A percentile compares a stretch with the other conserved stretches of the same genome.
These are phyloP conservation scores for Leptatherina wallacei DNA, from an alignment of 2,797 vertebrate species.

Conservation along the genomic window DNA sequence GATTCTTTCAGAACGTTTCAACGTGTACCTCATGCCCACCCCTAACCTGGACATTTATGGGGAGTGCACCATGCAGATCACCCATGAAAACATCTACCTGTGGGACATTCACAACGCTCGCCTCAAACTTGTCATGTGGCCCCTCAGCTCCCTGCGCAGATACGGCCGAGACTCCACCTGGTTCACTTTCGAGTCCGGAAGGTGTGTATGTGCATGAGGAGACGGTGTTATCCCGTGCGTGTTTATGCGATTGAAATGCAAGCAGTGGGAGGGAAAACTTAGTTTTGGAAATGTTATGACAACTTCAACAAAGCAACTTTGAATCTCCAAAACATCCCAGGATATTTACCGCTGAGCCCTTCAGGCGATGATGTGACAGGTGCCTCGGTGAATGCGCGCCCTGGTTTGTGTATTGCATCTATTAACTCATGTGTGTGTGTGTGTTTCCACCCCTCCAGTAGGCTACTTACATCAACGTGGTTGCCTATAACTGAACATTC, in stretches of 20 bases:
- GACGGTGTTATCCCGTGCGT: conserved; percentile 2
- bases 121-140: conserved; percentile 98
- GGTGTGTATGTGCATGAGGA: conserved; percentile 68
- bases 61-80: conserved; percentile 99
- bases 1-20: conserved; percentile 90
- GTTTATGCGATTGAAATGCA: conserved; percentile 39
- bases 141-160: conserved; percentile 94
- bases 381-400: conserved; percentile 44
- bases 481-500: conserved; percentile 48
- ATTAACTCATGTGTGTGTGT: conserved; percentile 11
- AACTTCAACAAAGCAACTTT: conserved; percentile 61
- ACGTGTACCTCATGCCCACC: conserved; percentile 98
- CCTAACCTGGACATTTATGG: conserved; percentile 99
- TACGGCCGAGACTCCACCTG: conserved; percentile 97
- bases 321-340: conserved; percentile 55
- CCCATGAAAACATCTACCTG: conserved; percentile 99
- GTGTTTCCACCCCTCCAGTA: conserved; percentile 29
- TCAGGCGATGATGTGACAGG: conserved; percentile 64
- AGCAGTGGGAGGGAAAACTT: conserved; percentile 15
- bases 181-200: conserved; percentile 99
- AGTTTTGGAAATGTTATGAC: conserved; percentile 44
- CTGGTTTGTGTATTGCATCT: conserved; percentile 49
- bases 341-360: conserved; percentile 66
- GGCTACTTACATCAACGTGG: conserved; percentile 25
- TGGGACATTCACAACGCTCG: conserved; percentile 99